A percentile compares a stretch with the other conserved stretches of the same genome.
phyloP scores from a whole-genome alignment of 2,797 vertebrate species.

The Myiotriccus ornatus region DNA sequence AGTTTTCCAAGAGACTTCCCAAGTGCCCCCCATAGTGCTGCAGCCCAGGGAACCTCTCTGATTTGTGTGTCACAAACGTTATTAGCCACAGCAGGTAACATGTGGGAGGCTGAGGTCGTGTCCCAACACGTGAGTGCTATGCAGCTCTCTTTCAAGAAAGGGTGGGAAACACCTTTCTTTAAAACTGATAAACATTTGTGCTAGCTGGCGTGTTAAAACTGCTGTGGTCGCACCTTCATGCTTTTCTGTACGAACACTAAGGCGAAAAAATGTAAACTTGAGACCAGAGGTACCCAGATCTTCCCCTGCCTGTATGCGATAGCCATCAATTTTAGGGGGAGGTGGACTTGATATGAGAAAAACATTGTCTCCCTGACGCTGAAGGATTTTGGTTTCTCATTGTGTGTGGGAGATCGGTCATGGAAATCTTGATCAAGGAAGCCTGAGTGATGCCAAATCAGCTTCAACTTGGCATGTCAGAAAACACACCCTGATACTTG shows the following conservation, averaged over 20 bases:
- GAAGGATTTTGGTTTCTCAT: not conserved
- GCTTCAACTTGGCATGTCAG: not conserved
- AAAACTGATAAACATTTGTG: not conserved
- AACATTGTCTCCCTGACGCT: not conserved
- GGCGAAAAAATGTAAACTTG: not conserved
- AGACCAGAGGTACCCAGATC: not conserved
- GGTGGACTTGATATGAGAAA: not conserved
- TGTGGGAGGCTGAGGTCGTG: not conserved
- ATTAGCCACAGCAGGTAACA: not conserved
- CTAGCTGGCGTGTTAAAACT: not conserved
- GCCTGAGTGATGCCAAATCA: not conserved
- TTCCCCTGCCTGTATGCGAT: fast-evolving
- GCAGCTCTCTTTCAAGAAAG: not conserved
- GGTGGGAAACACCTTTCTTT: not conserved
- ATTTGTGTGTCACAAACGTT: not conserved
- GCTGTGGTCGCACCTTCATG: not conserved
- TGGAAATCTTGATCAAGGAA: not conserved
- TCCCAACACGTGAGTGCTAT: not conserved
- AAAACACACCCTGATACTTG: not conserved
- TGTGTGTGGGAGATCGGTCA: not conserved
- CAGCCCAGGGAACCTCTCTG: not conserved
- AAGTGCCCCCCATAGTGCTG: fast-evolving
- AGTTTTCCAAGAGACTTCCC: not conserved
- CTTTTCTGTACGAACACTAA: not conserved
- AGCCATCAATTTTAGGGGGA: not conserved